Evolutionary conservation across 1,140 invertebrate genomes (phyloP).

Genomic region (Atopsyche davidsoni): DNA sequence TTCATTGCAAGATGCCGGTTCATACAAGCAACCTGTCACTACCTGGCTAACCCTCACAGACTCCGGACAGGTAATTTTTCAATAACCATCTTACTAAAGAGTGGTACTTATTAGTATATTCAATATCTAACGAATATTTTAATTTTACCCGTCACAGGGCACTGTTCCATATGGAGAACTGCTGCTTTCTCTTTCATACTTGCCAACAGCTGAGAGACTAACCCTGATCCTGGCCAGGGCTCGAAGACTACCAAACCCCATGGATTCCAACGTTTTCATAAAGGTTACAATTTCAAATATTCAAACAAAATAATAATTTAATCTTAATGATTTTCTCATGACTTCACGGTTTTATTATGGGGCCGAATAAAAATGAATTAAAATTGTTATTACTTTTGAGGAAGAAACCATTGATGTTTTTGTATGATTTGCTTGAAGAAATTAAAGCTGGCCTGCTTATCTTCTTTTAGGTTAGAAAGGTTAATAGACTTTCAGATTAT

Average conservation of each 20-base stretch:
- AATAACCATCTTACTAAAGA: too few relatives aligned
- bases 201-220: conserved; percentile 63
- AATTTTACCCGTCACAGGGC: conserved; percentile 17
- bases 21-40: conserved; percentile 52
- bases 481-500: too few relatives aligned
- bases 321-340: background rate
- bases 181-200: conserved; percentile 68
- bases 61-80: conserved; percentile 47
- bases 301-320: conserved; percentile 5
- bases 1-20: conserved; percentile 51
- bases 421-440: too few relatives aligned
- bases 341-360: background rate
- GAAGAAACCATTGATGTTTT: too few relatives aligned
- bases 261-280: conserved; percentile 24
- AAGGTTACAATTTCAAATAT: conserved; percentile 22
- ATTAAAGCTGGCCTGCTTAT: too few relatives aligned
- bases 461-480: too few relatives aligned
- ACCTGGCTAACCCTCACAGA: conserved; percentile 60
- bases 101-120: background rate
- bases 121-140: background rate
- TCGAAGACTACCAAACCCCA: conserved; percentile 33
- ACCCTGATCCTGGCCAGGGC: conserved; percentile 69
- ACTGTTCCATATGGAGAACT: conserved; percentile 52
- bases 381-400: too few relatives aligned
- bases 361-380: too few relatives aligned